phyloP scores from a whole-genome alignment of 2,113 vertebrate species.

The Lagopus leucura region DNA sequence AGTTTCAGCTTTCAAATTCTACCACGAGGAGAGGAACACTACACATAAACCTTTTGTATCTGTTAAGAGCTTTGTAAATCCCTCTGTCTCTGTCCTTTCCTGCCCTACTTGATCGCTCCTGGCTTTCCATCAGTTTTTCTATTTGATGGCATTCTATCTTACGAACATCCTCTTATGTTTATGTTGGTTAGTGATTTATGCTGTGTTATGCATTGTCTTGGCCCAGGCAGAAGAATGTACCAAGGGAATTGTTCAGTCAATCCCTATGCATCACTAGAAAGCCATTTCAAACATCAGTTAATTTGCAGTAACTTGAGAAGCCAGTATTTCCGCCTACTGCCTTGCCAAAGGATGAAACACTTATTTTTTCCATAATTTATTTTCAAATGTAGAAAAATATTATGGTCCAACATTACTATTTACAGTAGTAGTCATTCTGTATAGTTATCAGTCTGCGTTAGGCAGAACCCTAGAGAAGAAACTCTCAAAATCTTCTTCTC shows the following conservation, averaged over 20 bases:
- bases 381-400: neutral
- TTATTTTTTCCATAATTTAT: neutral
- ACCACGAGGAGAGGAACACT: neutral
- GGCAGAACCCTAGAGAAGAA: neutral
- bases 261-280: neutral
- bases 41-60: neutral
- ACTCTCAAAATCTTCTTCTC: neutral
- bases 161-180: neutral
- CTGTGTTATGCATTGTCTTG: neutral
- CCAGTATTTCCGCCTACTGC: neutral
- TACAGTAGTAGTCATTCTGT: neutral
- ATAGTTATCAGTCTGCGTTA: neutral
- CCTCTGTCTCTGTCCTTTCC: neutral
- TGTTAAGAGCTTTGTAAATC: neutral
- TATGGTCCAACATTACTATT: neutral
- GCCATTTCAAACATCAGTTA: neutral
- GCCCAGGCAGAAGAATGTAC: neutral
- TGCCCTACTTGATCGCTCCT: neutral
- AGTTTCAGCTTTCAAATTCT: neutral
- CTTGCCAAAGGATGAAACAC: neutral
- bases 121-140: conserved; percentile 13
- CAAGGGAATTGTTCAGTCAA: neutral
- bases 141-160: neutral
- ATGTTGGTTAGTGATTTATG: neutral
- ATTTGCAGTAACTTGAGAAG: neutral